Conservation (phyloP, 2,113 vertebrate species). For the Eurystomus gularis region DNA sequence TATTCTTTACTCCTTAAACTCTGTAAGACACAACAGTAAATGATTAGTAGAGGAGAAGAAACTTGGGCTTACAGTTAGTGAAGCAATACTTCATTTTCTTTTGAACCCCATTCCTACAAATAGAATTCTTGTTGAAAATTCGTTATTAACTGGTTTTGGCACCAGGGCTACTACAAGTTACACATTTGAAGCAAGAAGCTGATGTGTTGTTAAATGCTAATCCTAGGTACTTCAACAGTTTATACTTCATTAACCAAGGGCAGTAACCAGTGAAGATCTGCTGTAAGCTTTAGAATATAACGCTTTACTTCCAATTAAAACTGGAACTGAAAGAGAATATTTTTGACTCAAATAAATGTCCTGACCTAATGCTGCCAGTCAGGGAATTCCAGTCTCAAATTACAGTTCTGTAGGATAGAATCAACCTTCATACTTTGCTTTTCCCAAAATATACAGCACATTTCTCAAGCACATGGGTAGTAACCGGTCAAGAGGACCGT, state of each 20-base stretch:
- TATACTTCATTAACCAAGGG: constrained; percentile 47
- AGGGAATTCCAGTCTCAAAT: not conserved
- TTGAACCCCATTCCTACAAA: not conserved
- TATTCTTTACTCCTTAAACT: not conserved
- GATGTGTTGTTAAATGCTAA: constrained; percentile 43
- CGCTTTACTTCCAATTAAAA: constrained; percentile 51
- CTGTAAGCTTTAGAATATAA: constrained; percentile 12
- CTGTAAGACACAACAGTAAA: not conserved
- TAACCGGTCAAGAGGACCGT: not conserved
- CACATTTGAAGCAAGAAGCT: constrained; percentile 53
- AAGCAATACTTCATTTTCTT: not conserved
- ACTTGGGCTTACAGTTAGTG: not conserved
- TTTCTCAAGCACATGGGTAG: not conserved
- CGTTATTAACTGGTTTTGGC: constrained; percentile 20
- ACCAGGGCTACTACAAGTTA: not conserved
- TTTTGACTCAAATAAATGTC: not conserved
- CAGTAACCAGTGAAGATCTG: constrained; percentile 42
- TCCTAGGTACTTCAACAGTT: constrained; percentile 36
- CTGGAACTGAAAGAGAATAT: not conserved
- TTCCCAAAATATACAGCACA: not conserved
- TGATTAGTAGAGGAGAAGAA: not conserved
- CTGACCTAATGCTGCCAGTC: constrained; percentile 16
- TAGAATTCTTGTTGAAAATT: not conserved
- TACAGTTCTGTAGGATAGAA: not conserved
- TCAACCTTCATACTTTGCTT: not conserved